Conservation (phyloP, 92 coral and sea anemone genomes). For the Zoanthus sociatus region DNA sequence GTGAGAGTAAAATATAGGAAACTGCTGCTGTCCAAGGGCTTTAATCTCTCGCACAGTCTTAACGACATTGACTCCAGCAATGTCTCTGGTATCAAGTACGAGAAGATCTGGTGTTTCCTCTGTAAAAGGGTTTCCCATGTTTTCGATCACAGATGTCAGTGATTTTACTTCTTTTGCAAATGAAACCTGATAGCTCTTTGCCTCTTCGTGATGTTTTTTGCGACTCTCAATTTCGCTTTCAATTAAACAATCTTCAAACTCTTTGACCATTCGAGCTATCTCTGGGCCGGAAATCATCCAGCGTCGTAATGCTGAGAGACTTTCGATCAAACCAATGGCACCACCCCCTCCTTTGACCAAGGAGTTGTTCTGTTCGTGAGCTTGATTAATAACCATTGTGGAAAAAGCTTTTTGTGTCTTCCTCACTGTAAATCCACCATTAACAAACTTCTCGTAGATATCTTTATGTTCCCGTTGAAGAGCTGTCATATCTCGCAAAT, state of each 20-base stretch:
- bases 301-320: slow-evolving; percentile 55
- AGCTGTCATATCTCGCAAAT: slow-evolving; percentile 53
- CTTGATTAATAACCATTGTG: slow-evolving; percentile 46
- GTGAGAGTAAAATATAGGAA: slow-evolving; percentile 37
- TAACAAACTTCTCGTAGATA: slow-evolving; percentile 9
- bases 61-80: slow-evolving; percentile 40
- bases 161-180: slow-evolving; percentile 43
- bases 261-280: slow-evolving; percentile 39
- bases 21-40: slow-evolving; percentile 46
- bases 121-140: slow-evolving; percentile 59
- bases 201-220: slow-evolving; percentile 49
- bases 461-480: slow-evolving; percentile 8
- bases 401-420: slow-evolving; percentile 35
- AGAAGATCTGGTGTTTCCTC: slow-evolving; percentile 54
- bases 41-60: slow-evolving; percentile 55
- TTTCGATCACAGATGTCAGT: slow-evolving; percentile 29
- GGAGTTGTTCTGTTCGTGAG: slow-evolving; percentile 56
- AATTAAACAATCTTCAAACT: slow-evolving; percentile 50
- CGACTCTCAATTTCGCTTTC: slow-evolving; percentile 11
- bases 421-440: background rate
- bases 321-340: slow-evolving; percentile 54
- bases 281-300: slow-evolving; percentile 51
- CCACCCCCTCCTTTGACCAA: slow-evolving; percentile 59
- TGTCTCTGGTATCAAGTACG: slow-evolving; percentile 62
- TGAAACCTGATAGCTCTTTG: slow-evolving; percentile 39